A percentile compares a stretch with the other conserved stretches of the same genome.
Evolutionary conservation across 2,797 vertebrate species (phyloP).

Genomic region (Arctocebus calabarensis): DNA sequence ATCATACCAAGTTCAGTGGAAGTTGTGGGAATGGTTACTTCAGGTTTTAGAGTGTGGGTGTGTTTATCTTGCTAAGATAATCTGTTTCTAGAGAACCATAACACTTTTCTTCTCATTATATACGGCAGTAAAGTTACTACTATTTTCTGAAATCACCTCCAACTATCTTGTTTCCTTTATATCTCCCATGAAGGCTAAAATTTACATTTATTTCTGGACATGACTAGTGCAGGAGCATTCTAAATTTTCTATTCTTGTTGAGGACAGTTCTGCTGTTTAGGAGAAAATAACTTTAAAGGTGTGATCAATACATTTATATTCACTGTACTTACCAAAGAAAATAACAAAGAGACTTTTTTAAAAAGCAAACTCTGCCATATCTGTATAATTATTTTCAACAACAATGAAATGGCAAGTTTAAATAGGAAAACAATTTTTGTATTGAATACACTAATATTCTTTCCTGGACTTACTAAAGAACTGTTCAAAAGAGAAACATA

Average conservation of each 20-base stretch:
- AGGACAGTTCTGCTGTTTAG: background rate
- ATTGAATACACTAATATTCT: background rate
- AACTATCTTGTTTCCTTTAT: background rate
- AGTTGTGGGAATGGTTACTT: background rate
- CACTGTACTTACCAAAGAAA: background rate
- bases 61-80: background rate
- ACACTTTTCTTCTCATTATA: background rate
- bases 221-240: background rate
- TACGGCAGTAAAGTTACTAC: background rate
- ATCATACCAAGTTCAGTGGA: background rate
- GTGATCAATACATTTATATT: background rate
- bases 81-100: background rate
- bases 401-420: background rate
- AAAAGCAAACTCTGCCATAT: background rate
- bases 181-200: background rate
- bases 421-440: constrained; percentile 19
- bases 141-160: background rate
- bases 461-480: background rate
- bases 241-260: background rate
- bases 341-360: background rate
- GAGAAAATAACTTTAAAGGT: background rate
- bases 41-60: background rate
- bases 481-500: background rate
- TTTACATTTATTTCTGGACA: background rate
- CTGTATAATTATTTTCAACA: background rate